Evolutionary conservation across 2,113 vertebrate genomes (phyloP).

Genomic region (Pelobates fuscus): DNA sequence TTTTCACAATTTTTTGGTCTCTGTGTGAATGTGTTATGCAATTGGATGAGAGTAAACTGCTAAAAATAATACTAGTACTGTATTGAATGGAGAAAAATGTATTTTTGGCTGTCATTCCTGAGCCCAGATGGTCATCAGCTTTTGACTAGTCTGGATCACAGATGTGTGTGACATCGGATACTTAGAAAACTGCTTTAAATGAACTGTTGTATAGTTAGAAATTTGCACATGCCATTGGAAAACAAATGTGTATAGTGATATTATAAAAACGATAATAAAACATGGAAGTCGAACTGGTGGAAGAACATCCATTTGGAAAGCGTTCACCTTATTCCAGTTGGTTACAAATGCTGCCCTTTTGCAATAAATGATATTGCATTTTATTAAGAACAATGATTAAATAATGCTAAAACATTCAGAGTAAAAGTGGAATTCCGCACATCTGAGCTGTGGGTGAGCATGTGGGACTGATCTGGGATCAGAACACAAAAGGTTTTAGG

Average conservation of each 20-base stretch:
- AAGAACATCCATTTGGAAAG: too few species aligned
- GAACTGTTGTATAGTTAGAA: slow-evolving; percentile 9
- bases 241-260: background rate
- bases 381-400: too few species aligned
- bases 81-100: slow-evolving; percentile 37
- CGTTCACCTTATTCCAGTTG: too few species aligned
- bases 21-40: slow-evolving; percentile 39
- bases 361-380: too few species aligned
- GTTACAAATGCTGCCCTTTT: too few species aligned
- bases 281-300: too few species aligned
- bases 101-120: slow-evolving; percentile 38
- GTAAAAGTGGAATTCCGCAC: too few species aligned
- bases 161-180: slow-evolving; percentile 35
- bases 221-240: background rate
- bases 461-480: too few species aligned
- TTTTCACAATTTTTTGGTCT: slow-evolving; percentile 36
- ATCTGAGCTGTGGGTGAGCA: too few species aligned
- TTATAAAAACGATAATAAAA: too few species aligned
- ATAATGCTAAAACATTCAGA: too few species aligned
- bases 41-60: slow-evolving; percentile 45
- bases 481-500: too few species aligned
- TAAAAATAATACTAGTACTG: slow-evolving; percentile 44
- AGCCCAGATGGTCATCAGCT: slow-evolving; percentile 45
- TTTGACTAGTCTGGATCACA: slow-evolving; percentile 42
- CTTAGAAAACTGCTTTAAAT: slow-evolving; percentile 12